Conservation (phyloP, 2,888 invertebrate genomes). For the Bruchidius siliquastri region DNA sequence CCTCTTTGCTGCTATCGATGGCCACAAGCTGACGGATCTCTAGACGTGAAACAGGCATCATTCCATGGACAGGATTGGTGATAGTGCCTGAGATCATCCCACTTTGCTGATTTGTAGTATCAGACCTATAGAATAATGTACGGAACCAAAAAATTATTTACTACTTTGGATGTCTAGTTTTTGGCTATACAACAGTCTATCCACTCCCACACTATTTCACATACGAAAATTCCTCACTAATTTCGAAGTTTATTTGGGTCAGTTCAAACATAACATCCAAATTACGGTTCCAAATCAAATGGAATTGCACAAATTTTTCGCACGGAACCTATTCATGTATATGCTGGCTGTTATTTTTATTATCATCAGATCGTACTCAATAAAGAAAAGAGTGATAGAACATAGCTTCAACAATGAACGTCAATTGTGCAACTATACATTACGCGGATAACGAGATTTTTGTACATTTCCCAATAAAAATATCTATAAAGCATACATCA, state of each 20-base stretch:
- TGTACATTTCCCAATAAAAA: not conserved
- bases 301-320: not conserved
- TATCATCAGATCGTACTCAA: not conserved
- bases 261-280: not conserved
- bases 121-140: no score
- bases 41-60: no score
- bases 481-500: not conserved
- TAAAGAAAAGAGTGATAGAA: not conserved
- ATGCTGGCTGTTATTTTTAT: not conserved
- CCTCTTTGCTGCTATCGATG: no score
- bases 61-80: no score
- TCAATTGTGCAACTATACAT: not conserved
- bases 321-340: not conserved
- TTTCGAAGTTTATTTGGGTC: not conserved
- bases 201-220: no score
- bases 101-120: no score
- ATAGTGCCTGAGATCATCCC: no score
- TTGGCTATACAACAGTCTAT: no score
- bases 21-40: no score
- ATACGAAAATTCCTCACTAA: not conserved
- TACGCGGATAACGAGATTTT: not conserved
- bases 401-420: not conserved
- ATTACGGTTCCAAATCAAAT: not conserved
- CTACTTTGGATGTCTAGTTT: no score
- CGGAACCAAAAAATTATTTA: no score